These are phyloP conservation scores for Cheilosia urbana DNA, from an alignment of 2,888 invertebrate species.

Conservation along the genomic window DNA sequence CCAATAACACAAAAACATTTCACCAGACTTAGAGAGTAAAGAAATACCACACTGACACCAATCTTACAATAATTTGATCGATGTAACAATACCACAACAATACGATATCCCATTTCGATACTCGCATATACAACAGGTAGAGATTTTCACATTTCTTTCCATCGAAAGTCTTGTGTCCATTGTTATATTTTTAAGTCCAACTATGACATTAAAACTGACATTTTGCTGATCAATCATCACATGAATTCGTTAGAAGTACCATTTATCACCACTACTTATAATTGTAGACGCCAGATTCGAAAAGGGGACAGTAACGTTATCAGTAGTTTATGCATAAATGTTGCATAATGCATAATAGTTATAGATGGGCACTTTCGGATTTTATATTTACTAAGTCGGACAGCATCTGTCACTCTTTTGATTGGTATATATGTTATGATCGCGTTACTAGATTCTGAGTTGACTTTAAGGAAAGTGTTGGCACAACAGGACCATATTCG, in stretches of 20 bases:
- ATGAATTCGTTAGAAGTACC: slow-evolving; percentile 13
- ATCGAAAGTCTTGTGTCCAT: slow-evolving; percentile 7
- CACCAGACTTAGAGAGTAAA: not conserved
- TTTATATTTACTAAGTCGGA: too few species aligned
- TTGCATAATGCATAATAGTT: too few species aligned
- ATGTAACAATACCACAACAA: slow-evolving; percentile 33
- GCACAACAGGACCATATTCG: too few species aligned
- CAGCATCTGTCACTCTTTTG: too few species aligned
- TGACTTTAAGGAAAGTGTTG: too few species aligned
- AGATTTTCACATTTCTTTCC: slow-evolving; percentile 1
- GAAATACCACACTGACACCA: slow-evolving; percentile 18
- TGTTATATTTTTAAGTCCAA: slow-evolving; percentile 1
- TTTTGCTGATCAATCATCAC: slow-evolving; percentile 16
- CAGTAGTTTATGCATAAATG: too few species aligned
- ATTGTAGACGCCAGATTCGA: too few species aligned
- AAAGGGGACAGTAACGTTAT: too few species aligned
- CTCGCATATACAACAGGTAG: slow-evolving; percentile 6
- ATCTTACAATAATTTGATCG: slow-evolving; percentile 60
- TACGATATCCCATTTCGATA: slow-evolving; percentile 16
- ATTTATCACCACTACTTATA: not conserved
- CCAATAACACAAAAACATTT: slow-evolving; percentile 43
- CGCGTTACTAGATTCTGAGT: too few species aligned
- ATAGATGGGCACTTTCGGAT: too few species aligned
- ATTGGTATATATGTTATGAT: too few species aligned
- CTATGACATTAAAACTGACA: slow-evolving; percentile 14